Evolutionary conservation across 2,888 invertebrate species (phyloP).

Genomic region (Deilephila elpenor): DNA sequence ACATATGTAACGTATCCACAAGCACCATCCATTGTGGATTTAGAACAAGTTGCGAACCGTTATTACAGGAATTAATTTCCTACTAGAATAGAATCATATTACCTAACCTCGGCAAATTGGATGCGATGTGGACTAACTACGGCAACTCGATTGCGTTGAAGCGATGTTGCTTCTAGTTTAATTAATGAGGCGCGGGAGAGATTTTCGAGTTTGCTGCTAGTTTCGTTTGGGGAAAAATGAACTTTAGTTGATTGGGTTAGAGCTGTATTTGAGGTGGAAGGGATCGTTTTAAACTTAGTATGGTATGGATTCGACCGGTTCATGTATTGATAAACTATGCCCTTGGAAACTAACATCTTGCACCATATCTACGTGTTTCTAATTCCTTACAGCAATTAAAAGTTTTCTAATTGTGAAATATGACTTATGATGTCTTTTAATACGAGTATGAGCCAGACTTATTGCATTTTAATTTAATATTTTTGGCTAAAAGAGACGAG

Average conservation of each 20-base stretch:
- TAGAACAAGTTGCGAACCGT: conserved; percentile 52
- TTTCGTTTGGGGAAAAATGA: not conserved
- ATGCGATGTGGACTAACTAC: conserved; percentile 43
- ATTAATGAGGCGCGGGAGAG: not conserved
- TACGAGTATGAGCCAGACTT: no score
- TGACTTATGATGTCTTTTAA: no score
- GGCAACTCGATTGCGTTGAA: conserved; percentile 29
- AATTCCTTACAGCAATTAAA: no score
- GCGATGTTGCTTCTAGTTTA: conserved; percentile 10
- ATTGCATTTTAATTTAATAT: no score
- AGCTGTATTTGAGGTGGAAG: not conserved
- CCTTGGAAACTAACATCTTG: no score
- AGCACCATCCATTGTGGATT: conserved; percentile 47
- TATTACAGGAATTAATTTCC: conserved; percentile 59
- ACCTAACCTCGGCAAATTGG: conserved; percentile 57
- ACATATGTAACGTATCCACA: not conserved
- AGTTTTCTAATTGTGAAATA: no score
- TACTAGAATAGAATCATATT: conserved; percentile 56
- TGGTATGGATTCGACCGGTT: no score
- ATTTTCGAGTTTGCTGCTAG: not conserved
- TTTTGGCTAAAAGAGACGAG: no score
- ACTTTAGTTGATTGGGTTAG: not conserved
- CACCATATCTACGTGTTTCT: no score
- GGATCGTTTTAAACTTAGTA: no score
- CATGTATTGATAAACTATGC: no score